Conservation (phyloP, 1,140 invertebrate genomes). For the Riptortus pedestris region DNA sequence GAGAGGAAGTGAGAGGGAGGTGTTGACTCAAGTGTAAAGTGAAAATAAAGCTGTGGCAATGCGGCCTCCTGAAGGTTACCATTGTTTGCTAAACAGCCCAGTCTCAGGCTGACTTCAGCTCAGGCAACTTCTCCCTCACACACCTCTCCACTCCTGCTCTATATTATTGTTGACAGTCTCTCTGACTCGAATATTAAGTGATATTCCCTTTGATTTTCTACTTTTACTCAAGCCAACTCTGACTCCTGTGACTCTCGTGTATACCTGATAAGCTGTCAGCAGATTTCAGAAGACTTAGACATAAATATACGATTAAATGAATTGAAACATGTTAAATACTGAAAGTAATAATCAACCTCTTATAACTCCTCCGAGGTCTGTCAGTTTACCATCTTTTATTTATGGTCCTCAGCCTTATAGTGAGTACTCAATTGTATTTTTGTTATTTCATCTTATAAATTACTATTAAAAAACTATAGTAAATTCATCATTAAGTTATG, state of each 20-base stretch:
- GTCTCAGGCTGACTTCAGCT: background rate
- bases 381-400: conserved; percentile 41
- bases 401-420: conserved; percentile 51
- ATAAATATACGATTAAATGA: too few species aligned
- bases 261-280: too few species aligned
- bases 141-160: background rate
- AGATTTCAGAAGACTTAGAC: too few species aligned
- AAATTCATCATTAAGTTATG: too few species aligned
- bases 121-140: background rate
- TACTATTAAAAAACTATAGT: too few species aligned
- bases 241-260: too few species aligned
- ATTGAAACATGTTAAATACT: background rate
- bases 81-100: conserved; percentile 15
- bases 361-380: conserved; percentile 34
- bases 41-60: background rate
- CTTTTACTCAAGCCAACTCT: too few species aligned
- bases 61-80: background rate
- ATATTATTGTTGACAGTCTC: too few species aligned
- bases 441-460: too few species aligned
- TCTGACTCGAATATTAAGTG: too few species aligned
- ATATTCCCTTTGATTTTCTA: too few species aligned
- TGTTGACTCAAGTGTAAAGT: background rate
- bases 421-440: conserved; percentile 37
- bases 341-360: conserved; percentile 24
- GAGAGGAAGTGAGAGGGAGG: background rate